phyloP scores from a whole-genome alignment of 2,797 vertebrate species.

The Scolopax rusticola region DNA sequence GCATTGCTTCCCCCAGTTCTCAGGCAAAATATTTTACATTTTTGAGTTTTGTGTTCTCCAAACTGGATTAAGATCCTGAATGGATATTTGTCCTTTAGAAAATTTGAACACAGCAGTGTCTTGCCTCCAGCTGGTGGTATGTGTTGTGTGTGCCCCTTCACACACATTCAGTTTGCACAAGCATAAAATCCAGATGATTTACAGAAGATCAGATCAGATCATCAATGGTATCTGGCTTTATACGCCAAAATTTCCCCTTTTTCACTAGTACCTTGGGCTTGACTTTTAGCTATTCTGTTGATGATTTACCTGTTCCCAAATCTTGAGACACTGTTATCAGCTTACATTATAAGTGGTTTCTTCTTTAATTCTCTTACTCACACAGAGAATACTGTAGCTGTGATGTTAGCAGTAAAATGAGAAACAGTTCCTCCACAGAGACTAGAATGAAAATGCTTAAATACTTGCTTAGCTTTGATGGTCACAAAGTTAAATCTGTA shows the following conservation, averaged over 20 bases:
- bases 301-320: neutral
- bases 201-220: neutral
- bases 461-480: neutral
- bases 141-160: neutral
- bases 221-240: neutral
- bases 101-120: neutral
- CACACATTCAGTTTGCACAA: neutral
- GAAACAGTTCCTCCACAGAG: neutral
- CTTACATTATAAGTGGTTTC: no score
- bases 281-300: neutral
- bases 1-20: constrained; percentile 18
- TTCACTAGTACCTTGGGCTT: neutral
- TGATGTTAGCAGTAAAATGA: neutral
- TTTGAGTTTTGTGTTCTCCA: neutral
- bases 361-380: neutral
- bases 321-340: neutral
- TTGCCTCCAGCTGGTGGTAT: neutral
- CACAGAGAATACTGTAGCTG: neutral
- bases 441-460: neutral
- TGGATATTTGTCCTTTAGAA: neutral
- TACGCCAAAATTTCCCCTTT: neutral
- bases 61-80: constrained; percentile 27
- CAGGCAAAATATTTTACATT: constrained; percentile 26
- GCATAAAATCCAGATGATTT: neutral
- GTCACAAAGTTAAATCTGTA: neutral